These are phyloP conservation scores for Macrosiphum euphorbiae DNA, from an alignment of 2,888 invertebrate genomes.

Conservation along the genomic window DNA sequence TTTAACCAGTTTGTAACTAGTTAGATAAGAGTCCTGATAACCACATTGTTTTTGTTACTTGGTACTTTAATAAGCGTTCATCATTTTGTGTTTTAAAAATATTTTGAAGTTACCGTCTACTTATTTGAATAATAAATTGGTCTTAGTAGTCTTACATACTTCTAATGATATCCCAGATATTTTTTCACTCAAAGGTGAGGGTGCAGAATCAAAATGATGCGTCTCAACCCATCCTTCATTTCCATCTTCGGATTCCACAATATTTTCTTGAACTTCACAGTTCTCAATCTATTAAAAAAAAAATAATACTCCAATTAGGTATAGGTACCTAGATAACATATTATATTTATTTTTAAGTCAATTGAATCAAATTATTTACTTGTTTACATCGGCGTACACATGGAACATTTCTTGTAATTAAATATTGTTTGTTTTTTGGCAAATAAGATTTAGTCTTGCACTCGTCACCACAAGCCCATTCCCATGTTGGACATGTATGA, in stretches of 20 bases:
- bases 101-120: background rate
- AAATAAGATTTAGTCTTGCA: slow-evolving; percentile 89
- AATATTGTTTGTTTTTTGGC: slow-evolving; percentile 95
- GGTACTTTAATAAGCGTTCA: background rate
- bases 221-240: slow-evolving; percentile 99
- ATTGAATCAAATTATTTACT: slow-evolving; percentile 70
- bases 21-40: background rate
- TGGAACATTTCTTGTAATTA: slow-evolving; percentile 97
- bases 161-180: slow-evolving; percentile 89
- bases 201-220: slow-evolving; percentile 83
- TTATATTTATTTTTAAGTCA: background rate
- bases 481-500: slow-evolving; percentile 99
- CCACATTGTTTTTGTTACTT: background rate
- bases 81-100: background rate
- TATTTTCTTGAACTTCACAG: slow-evolving; percentile 89
- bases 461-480: slow-evolving; percentile 95
- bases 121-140: background rate
- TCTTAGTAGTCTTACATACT: slow-evolving; percentile 69
- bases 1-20: background rate
- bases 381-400: slow-evolving; percentile 96
- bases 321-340: background rate
- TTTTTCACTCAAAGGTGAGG: slow-evolving; percentile 80
- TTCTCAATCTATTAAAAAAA: slow-evolving; percentile 82
- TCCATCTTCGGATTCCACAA: slow-evolving; percentile 88
- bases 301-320: slow-evolving; percentile 69